A percentile compares a stretch with the other conserved stretches of the same genome.
phyloP scores from a whole-genome alignment of 23 tunicate species.

The Halocynthia aurantium region DNA sequence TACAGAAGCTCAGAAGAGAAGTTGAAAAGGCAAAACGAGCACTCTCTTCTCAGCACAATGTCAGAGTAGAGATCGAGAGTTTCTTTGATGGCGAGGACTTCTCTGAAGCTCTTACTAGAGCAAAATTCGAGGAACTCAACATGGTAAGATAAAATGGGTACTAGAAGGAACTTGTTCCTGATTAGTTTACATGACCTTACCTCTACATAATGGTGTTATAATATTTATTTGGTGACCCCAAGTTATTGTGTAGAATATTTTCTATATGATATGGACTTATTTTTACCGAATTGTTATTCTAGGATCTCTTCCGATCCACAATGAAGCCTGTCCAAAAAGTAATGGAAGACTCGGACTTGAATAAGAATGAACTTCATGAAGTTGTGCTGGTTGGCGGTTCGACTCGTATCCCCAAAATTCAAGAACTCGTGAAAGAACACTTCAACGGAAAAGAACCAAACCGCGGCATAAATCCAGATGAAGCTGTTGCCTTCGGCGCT shows the following conservation, averaged over 20 bases:
- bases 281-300: constrained; percentile 2
- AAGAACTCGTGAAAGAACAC: constrained; percentile 66
- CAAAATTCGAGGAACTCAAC: constrained; percentile 97
- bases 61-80: constrained; percentile 88
- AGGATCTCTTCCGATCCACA: constrained; percentile 79
- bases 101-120: constrained; percentile 90
- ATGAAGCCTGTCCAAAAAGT: constrained; percentile 86
- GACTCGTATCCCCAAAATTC: constrained; percentile 98
- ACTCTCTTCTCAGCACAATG: constrained; percentile 78
- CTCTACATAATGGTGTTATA: neutral
- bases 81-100: constrained; percentile 93
- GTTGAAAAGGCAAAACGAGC: constrained; percentile 98
- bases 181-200: neutral
- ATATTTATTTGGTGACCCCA: neutral
- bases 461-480: constrained; percentile 98
- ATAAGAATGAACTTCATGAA: constrained; percentile 81
- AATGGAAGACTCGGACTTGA: constrained; percentile 75
- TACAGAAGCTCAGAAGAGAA: constrained; percentile 91
- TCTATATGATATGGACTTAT: neutral
- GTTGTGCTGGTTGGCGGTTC: constrained; percentile 98
- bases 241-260: neutral
- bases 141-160: constrained; percentile 25
- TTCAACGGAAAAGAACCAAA: constrained; percentile 98
- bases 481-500: constrained; percentile 98
- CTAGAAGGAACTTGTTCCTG: neutral